Evolutionary conservation across 1,140 invertebrate species (phyloP), one percentile per base, ranked within the genome.

Genomic region (Drosophila yakuba): DNA sequence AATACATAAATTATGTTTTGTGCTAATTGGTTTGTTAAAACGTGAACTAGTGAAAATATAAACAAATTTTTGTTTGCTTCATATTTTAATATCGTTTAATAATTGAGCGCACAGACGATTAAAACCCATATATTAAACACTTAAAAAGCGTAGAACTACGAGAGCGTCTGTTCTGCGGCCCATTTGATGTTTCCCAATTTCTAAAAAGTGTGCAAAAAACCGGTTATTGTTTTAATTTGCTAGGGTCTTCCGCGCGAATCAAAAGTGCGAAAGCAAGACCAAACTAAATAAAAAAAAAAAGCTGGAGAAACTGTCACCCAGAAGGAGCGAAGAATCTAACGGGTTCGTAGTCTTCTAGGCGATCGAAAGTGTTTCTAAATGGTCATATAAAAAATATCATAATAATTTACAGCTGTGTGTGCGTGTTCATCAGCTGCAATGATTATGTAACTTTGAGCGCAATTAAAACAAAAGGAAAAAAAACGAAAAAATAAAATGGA

Each of bases 391-490:
- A 8, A 28, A 15, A 38, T 45, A 62, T 28, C 47, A 23, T 15
- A 47, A 50, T 39, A 8, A 32, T 47, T 48, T 67, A 39, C 32
- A 41, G 62, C 48, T 73, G 52, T 74, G 57, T 74, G 59, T 85
- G 81, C 77, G 77, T 86, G 82, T 75, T 48, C 82, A 78, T 74
- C 56, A 64, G 67, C 45, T 74, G 58, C 68, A 81, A 86, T 82
- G 64, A 78, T 85, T 81, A 86, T 86, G 82, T 86, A 86, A 86
- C 44, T 59, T 47, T 41, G 54, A 75, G 81, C 81, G 81, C 85
- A 85, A 85, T 85, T 85, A 85, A 86, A 86, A 61, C 25, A 35
- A 32, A 48, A 25, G 7, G 2, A 48, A 48, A 48, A 28, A 14
- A 17, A 8, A 17, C 1, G n/a, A 48, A 17, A 17, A 17, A 17